Evolutionary conservation across 2,888 invertebrate genomes (phyloP), one percentile per base, ranked within the genome.

Genomic region (Lasius platythorax): DNA sequence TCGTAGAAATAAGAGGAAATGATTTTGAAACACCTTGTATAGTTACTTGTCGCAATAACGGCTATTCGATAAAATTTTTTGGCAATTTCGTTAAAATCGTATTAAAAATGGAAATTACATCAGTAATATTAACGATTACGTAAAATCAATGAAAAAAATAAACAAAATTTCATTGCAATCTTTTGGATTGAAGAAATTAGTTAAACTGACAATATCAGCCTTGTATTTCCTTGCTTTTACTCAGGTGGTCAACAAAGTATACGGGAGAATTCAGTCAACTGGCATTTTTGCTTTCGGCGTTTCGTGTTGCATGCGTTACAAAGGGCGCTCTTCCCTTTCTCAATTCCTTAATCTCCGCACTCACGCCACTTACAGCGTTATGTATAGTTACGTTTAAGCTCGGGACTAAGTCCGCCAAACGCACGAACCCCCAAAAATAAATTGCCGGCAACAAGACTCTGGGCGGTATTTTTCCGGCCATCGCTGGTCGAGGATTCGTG

Each of bases 361-460:
- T 67, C 67, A 67, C 28, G 43, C 67, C 67, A 67, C 67, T 28
- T 63, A 33, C 33, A 30, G 8, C 23, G 37, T 64, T 43, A 28
- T 6, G 43, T 28, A 23, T 23, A 66, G 40, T 33, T 33, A 33
- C 64, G 64, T 43, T 67, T 67, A 67, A 67, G 67, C 8, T 43
- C 67, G 67, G 67, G 67, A 67, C 67, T 67, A 67, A 67, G 67
- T 46, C 67, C 15, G 67, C 67, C 40, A 43, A 43, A 43, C 67
- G 67, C 46, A 67, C 67, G 67, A 67, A 67, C 43, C 28, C 28
- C 43, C 67, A 53, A 28, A 18, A 66, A 66, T 76, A 66, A 76
- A 53, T 66, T 76, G 33, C 66, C 50, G 50, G 50, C n/a, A 63
- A 33, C 67, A 53, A 67, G 37, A 37, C 37, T 73, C 58, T 64